Evolutionary conservation across 2,113 vertebrate species (phyloP).

Genomic region (Penelope pileata): DNA sequence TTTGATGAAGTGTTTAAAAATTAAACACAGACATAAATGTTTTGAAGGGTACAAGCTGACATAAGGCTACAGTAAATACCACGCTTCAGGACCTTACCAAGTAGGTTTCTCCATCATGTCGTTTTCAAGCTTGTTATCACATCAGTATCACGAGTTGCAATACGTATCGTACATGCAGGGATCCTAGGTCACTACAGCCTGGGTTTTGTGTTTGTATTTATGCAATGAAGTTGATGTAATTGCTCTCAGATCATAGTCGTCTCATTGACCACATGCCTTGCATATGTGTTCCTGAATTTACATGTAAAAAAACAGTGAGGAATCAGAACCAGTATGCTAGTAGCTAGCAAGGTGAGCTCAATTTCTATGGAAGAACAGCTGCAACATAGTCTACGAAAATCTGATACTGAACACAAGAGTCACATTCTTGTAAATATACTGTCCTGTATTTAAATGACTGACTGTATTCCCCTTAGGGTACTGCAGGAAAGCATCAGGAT

Average conservation of each 20-base stretch:
- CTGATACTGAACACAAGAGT: background rate
- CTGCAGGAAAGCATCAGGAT: conserved; percentile 21
- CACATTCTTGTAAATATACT: background rate
- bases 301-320: background rate
- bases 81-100: background rate
- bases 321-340: background rate
- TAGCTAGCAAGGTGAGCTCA: background rate
- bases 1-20: background rate
- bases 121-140: background rate
- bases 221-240: background rate
- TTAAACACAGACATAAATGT: background rate
- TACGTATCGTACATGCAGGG: rapidly evolving
- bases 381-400: background rate
- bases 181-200: background rate
- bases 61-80: background rate
- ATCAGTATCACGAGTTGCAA: background rate
- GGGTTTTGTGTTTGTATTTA: background rate
- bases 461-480: conserved; percentile 13
- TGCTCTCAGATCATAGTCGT: background rate
- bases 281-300: rapidly evolving
- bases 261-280: background rate
- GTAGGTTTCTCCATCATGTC: background rate
- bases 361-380: background rate
- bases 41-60: background rate
- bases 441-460: background rate